These are phyloP conservation scores for Mus spretus DNA, from an alignment of 2,797 vertebrate species.

Conservation along the genomic window DNA sequence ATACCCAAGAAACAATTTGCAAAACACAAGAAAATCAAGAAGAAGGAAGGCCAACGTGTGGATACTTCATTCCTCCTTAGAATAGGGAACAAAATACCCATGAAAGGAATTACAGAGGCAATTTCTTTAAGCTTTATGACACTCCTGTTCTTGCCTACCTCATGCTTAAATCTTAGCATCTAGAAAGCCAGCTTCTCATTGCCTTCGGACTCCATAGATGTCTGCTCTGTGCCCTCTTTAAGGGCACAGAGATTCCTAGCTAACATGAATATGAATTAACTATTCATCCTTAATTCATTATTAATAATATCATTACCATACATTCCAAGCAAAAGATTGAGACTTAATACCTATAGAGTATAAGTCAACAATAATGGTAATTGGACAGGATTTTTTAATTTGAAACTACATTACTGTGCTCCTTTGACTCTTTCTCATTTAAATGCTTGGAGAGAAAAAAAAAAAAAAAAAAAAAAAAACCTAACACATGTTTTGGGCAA, in stretches of 20 bases:
- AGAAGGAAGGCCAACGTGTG: no score
- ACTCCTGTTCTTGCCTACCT: constrained; percentile 22
- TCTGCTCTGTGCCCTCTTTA: neutral
- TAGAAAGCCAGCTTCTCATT: neutral
- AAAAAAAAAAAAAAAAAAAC: neutral
- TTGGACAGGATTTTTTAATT: constrained; percentile 15
- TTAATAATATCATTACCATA: constrained; percentile 24
- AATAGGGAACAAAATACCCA: no score
- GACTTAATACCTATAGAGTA: neutral
- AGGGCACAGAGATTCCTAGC: neutral
- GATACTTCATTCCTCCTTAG: no score
- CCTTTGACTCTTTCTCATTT: constrained; percentile 43
- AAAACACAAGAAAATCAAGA: no score
- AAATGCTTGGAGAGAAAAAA: neutral
- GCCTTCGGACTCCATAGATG: neutral
- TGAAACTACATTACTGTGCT: neutral
- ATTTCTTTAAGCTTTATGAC: neutral
- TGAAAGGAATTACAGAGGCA: no score
- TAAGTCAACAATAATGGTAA: neutral
- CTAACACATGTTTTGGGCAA: neutral
- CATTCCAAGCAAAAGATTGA: constrained; percentile 40
- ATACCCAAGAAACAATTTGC: no score
- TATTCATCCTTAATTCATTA: neutral
- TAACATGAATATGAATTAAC: neutral
- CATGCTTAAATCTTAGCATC: neutral